Base-by-base conservation (phyloP, 2,888 invertebrate species). In the Caradrina clavipalpis region DNA sequence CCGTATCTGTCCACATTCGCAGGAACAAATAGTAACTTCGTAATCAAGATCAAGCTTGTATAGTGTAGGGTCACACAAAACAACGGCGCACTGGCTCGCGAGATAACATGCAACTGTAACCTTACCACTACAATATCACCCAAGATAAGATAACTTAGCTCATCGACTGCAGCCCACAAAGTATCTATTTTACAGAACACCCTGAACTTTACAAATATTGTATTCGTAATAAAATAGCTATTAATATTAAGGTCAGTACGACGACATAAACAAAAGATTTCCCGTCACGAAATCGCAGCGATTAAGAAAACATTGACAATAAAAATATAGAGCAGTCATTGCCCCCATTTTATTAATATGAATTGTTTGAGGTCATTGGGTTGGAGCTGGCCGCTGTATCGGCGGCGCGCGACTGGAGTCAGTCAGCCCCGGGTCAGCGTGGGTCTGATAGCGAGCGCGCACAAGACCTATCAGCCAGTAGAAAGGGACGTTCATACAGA, bases 251-350 rank as follows among this genome's bases (percentile, higher is more conserved):
- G 19, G 19, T 11, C 19, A 19, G 13, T 13, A 50, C 19, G 6
- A 50, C 17, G 13, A 47, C 55, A 39, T 11, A 15, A 19, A 58
- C 22, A 61, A 59, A 62, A 61, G 10, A 65, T 56, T 47, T 59
- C n/a, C 15, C 42, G 42, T 55, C 39, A 56, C 45, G 15, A 50
- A 64, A 62, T 59, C 17, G 10, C n/a, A 31, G 26, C 22, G 49
- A 65, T 71, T 60, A 53, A 17, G 26, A 55, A 47, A 31, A 45
- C 17, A 47, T 10, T 45, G 45, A 47, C 53, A 79, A 31, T 56
- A 76, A 39, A 17, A 31, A 21, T 68, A 72, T 57, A 63, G 65
- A 80, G 62, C 73, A 77, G 77, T 80, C 74, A 60, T 39, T 73
- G 60, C 31, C 60, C 68, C 11, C 31, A 70, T 68, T 80, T 72